phyloP scores from a whole-genome alignment of 2,797 vertebrate species.

The Spea hammondii region DNA sequence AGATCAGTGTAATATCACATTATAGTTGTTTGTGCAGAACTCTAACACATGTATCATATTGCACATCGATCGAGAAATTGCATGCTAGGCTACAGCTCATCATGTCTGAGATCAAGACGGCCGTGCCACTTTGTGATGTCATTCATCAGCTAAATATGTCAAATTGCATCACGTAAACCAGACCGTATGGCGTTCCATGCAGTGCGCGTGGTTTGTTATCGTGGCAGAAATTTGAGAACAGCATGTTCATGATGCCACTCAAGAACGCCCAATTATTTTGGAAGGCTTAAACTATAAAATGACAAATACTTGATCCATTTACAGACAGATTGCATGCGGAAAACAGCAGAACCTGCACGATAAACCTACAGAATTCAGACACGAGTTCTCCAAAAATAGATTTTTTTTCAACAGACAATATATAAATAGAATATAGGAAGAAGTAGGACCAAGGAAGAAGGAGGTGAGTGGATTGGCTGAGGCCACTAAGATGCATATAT shows the following conservation, averaged over 20 bases:
- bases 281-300: not conserved
- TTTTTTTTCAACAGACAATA: conserved; percentile 19
- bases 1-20: not conserved
- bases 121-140: not conserved
- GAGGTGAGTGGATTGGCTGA: conserved; percentile 29
- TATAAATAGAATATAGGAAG: conserved; percentile 36
- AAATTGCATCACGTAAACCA: conserved; percentile 3
- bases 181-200: not conserved
- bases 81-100: not conserved
- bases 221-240: conserved; percentile 4
- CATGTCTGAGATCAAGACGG: not conserved
- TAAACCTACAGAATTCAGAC: conserved; percentile 10
- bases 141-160: not conserved
- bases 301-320: not conserved
- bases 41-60: not conserved
- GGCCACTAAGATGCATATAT: conserved; percentile 11
- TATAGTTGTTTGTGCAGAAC: not conserved
- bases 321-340: not conserved
- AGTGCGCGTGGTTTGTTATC: not conserved
- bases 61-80: not conserved
- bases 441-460: conserved; percentile 6
- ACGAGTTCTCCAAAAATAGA: conserved; percentile 34
- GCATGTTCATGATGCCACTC: not conserved
- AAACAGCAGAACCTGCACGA: conserved; percentile 1
- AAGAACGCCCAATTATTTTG: not conserved